These are phyloP conservation scores for Drosophila simulans DNA, from an alignment of 1,140 invertebrate genomes.

Conservation along the genomic window DNA sequence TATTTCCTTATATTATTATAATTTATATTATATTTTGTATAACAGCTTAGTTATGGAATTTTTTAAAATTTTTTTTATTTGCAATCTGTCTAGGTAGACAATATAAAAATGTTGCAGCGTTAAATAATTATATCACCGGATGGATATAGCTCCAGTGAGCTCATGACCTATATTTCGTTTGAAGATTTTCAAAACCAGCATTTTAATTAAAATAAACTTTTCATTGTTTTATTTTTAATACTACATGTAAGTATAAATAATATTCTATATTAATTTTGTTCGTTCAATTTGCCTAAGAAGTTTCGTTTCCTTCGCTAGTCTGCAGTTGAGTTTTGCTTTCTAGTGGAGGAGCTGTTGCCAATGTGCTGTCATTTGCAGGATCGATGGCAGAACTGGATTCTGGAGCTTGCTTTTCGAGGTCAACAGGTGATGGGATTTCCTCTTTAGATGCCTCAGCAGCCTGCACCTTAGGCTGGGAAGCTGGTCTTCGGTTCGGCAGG, in stretches of 20 bases:
- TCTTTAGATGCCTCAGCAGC: neutral
- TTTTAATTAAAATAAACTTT: neutral
- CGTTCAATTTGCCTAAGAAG: too few relatives aligned
- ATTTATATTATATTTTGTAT: too few relatives aligned
- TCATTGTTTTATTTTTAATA: neutral
- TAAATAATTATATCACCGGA: too few relatives aligned
- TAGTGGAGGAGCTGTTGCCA: constrained; percentile 25
- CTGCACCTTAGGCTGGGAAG: constrained; percentile 16
- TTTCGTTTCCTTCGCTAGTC: neutral
- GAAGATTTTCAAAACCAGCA: neutral
- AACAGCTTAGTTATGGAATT: too few relatives aligned
- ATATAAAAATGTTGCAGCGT: too few relatives aligned
- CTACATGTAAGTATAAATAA: constrained; percentile 13
- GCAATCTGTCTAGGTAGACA: too few relatives aligned
- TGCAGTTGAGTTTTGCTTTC: constrained; percentile 7
- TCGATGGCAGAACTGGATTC: neutral
- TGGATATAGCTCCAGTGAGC: too few relatives aligned
- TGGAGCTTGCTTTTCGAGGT: constrained; percentile 24
- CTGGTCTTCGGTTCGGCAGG: constrained; percentile 36
- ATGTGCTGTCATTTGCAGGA: neutral
- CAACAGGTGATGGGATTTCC: neutral
- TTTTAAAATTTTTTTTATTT: too few relatives aligned
- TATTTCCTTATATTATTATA: too few relatives aligned
- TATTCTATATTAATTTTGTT: neutral
- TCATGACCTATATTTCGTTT: too few relatives aligned